Conservation (phyloP, 1,140 invertebrate species). For the Drosophila dunni region DNA sequence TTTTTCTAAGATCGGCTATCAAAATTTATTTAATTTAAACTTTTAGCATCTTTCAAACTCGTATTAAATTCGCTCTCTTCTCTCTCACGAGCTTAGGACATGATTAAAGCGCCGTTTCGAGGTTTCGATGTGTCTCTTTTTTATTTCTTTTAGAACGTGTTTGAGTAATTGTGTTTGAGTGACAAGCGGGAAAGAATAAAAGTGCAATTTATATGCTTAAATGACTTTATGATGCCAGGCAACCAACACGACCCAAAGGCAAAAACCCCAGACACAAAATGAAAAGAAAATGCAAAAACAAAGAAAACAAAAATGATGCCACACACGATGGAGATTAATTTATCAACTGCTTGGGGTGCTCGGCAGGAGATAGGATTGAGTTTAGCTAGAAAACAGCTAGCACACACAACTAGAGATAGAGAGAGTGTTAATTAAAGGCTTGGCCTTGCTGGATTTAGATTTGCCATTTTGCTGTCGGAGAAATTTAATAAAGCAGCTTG, state of each 20-base stretch:
- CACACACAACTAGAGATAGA: background rate
- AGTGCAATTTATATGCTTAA: slow-evolving; percentile 82
- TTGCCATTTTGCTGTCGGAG: slow-evolving; percentile 1
- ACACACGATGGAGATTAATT: slow-evolving; percentile 63
- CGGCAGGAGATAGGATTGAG: slow-evolving; percentile 19
- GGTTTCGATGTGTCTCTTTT: slow-evolving; percentile 3
- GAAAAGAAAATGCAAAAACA: background rate
- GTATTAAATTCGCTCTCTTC: background rate
- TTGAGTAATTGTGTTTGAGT: slow-evolving; percentile 69
- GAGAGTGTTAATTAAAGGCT: slow-evolving; percentile 55
- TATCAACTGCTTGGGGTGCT: slow-evolving; percentile 48
- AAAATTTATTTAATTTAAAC: background rate
- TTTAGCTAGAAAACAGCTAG: slow-evolving; percentile 12
- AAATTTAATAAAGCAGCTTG: slow-evolving; percentile 50
- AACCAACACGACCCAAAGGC: slow-evolving; percentile 30
- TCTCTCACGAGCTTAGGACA: slow-evolving; percentile 20
- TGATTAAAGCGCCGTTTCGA: slow-evolving; percentile 18
- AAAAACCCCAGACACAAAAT: slow-evolving; percentile 14
- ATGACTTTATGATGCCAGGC: slow-evolving; percentile 75
- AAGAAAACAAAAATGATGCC: background rate
- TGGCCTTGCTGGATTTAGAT: slow-evolving; percentile 1
- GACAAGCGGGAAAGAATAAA: slow-evolving; percentile 66
- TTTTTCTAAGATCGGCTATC: background rate
- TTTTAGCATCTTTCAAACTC: background rate
- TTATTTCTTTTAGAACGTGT: slow-evolving; percentile 37